Evolutionary conservation across 1,140 invertebrate genomes (phyloP).

Genomic region (Neoseiulus cucumeris): DNA sequence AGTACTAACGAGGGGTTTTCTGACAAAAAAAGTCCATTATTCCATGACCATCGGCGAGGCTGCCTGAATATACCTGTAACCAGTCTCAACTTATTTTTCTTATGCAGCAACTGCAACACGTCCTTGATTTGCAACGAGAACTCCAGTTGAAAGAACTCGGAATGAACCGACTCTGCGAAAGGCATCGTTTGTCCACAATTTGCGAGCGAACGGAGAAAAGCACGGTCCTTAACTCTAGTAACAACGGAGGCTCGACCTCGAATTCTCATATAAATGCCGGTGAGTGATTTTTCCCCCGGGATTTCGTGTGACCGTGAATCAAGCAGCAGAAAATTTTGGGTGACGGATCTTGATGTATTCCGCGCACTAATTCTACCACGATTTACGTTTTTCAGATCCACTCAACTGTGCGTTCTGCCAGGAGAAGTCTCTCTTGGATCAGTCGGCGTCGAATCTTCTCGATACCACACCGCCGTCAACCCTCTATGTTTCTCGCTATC

Average conservation of each 20-base stretch:
- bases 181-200: constrained; percentile 1
- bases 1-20: background rate
- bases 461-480: background rate
- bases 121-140: background rate
- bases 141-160: background rate
- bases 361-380: no score
- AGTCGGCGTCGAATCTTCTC: background rate
- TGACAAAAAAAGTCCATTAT: no score
- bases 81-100: background rate
- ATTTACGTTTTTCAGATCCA: background rate
- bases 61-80: no score
- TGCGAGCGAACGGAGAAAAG: background rate
- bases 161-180: background rate
- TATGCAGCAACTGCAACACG: background rate
- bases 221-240: no score
- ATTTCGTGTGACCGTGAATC: no score
- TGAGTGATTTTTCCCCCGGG: no score
- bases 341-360: no score
- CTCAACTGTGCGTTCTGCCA: constrained; percentile 4
- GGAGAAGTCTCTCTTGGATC: background rate
- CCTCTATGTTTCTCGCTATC: background rate
- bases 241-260: no score
- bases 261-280: no score
- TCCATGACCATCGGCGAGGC: no score
- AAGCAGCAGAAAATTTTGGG: no score